phyloP scores from a whole-genome alignment of 2,888 invertebrate genomes.

The Epirrita christyi region DNA sequence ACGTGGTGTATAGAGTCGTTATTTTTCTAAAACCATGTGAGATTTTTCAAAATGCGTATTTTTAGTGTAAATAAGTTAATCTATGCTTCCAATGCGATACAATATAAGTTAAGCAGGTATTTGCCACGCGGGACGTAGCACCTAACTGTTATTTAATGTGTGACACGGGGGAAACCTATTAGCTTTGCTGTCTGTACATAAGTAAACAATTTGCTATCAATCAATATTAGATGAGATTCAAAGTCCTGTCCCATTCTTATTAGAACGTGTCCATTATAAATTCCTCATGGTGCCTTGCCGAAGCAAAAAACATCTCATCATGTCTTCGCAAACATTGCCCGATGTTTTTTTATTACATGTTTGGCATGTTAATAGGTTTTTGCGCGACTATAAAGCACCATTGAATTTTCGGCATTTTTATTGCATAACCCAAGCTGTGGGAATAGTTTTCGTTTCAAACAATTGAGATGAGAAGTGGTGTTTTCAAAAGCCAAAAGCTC shows the following conservation, averaged over 20 bases:
- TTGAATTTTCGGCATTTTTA: conserved; percentile 28
- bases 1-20: too few species aligned
- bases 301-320: conserved; percentile 53
- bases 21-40: too few species aligned
- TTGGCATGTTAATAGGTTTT: conserved; percentile 30
- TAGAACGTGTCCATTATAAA: conserved; percentile 47
- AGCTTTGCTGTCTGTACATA: too few species aligned
- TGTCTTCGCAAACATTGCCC: conserved; percentile 45
- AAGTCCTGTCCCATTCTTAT: conserved; percentile 18
- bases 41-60: too few species aligned
- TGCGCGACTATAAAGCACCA: conserved; percentile 14
- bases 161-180: too few species aligned
- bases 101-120: too few species aligned
- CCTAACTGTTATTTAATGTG: too few species aligned
- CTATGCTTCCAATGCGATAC: too few species aligned
- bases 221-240: conserved; percentile 18
- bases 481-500: too few species aligned
- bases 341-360: conserved; percentile 46
- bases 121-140: too few species aligned
- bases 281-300: conserved; percentile 47
- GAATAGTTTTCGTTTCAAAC: conserved; percentile 1
- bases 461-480: too few species aligned
- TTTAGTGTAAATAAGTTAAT: too few species aligned
- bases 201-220: conserved; percentile 4
- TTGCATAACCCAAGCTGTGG: conserved; percentile 28